Evolutionary conservation across 2,888 invertebrate genomes (phyloP), one percentile per base, ranked within the genome.

Genomic region (Epsilonema sp.): DNA sequence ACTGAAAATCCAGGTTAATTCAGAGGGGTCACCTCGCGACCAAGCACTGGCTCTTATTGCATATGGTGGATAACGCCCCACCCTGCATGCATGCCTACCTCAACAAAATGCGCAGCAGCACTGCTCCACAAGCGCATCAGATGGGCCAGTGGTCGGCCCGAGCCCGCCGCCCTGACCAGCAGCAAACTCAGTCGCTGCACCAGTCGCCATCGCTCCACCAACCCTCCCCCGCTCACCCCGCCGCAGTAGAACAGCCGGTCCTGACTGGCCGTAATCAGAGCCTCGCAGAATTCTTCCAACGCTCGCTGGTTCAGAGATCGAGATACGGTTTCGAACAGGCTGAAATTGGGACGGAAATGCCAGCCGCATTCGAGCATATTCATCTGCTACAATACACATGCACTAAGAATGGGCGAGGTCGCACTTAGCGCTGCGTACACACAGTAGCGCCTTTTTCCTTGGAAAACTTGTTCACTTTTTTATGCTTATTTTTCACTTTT

Each of bases 91-190:
- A n/a, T 46, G 51, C 64, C 63, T 56, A 80, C 81, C 75, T 90
- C 86, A 77, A 89, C 86, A 47, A 90, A 78, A 67, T 90, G 87
- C 0, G 85, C 82, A 1, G 86, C 84, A 1, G 85, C 79, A 0
- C 86, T 79, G 13, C 82, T 82, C 90, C 90, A 92, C 26, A 73
- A 78, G 55, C 81, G 79, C 77, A 92, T 82, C 45, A 86, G 78
- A 63, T 92, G 92, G 39, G 87, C 76, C 24, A 89, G 69, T 0
- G 89, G 89, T 0, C 89, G 67, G 1, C 85, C 82, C 43, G 85
- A 83, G 49, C 81, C 75, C 13, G 85, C 78, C 46, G 86, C 83
- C 56, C 82, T 79, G 52, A 89, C 69, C 56, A 87, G 80, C 0
- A 87, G 82, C 64, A 86, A 86, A 0, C 84, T 84, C 24, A 86